Percentiles rank a stretch among this genome's conserved stretches.
These are phyloP conservation scores for Odobenus rosmarus DNA, from an alignment of 2,113 vertebrate species.

Conservation along the genomic window DNA sequence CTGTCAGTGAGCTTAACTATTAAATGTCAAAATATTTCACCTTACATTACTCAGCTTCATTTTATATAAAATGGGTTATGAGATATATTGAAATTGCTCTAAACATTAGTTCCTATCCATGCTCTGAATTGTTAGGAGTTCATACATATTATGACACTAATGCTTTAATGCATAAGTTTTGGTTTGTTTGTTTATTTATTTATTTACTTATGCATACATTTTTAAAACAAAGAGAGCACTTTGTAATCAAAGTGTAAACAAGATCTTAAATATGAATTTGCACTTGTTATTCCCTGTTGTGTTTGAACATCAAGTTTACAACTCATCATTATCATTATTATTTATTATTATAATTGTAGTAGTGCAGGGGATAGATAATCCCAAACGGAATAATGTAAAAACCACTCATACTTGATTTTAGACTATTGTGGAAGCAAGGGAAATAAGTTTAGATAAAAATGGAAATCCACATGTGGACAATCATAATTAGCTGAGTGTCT, in stretches of 20 bases:
- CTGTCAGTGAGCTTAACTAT: background rate
- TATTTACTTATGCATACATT: too few relatives aligned
- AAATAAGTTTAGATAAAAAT: constrained; percentile 20
- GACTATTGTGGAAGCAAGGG: background rate
- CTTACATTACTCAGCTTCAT: background rate
- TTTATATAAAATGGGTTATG: background rate
- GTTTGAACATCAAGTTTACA: background rate
- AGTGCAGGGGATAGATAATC: background rate
- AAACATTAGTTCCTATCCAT: background rate
- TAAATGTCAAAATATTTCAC: background rate
- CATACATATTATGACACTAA: background rate
- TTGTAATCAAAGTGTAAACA: background rate
- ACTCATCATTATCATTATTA: background rate
- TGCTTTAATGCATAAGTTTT: background rate
- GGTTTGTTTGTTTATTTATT: too few relatives aligned
- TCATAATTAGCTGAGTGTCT: background rate
- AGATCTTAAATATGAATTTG: background rate
- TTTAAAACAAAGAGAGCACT: background rate
- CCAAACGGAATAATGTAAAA: background rate
- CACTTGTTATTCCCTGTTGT: background rate
- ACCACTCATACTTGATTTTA: background rate
- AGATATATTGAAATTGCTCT: background rate
- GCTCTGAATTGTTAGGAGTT: constrained; percentile 1
- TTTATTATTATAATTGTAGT: constrained; percentile 16
- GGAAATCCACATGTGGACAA: background rate